These are phyloP conservation scores for Hyles lineata DNA, from an alignment of 2,888 invertebrate genomes.

Conservation along the genomic window DNA sequence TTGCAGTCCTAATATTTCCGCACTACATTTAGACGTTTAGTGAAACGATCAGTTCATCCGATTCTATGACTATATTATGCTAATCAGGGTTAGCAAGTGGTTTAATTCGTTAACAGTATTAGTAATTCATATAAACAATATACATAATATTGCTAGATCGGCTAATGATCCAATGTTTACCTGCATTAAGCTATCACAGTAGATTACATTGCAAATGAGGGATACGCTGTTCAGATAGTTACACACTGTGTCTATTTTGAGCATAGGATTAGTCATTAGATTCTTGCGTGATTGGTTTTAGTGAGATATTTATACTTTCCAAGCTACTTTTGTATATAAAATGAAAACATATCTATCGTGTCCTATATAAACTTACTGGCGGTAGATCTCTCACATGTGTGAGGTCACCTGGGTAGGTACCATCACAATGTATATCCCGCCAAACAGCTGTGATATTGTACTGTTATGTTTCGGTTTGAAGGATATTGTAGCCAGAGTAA, in stretches of 20 bases:
- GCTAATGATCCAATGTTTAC: slow-evolving; percentile 12
- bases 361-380: too few species aligned
- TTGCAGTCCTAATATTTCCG: too few species aligned
- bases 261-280: not conserved
- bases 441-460: too few species aligned
- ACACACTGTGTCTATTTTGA: not conserved
- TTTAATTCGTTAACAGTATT: slow-evolving; percentile 21
- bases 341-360: too few species aligned
- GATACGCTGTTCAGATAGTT: not conserved
- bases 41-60: too few species aligned
- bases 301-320: not conserved
- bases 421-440: too few species aligned
- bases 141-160: not conserved
- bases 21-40: too few species aligned
- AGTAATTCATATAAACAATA: not conserved
- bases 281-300: not conserved
- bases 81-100: not conserved
- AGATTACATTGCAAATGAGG: slow-evolving; percentile 3
- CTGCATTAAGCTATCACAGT: not conserved
- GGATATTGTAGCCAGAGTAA: too few species aligned
- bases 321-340: too few species aligned
- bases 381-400: too few species aligned
- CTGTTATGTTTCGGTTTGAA: too few species aligned
- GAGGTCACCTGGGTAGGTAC: too few species aligned
- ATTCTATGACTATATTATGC: not conserved